Evolutionary conservation across 2,888 invertebrate genomes (phyloP).

Genomic region (Loripinus fragilis): DNA sequence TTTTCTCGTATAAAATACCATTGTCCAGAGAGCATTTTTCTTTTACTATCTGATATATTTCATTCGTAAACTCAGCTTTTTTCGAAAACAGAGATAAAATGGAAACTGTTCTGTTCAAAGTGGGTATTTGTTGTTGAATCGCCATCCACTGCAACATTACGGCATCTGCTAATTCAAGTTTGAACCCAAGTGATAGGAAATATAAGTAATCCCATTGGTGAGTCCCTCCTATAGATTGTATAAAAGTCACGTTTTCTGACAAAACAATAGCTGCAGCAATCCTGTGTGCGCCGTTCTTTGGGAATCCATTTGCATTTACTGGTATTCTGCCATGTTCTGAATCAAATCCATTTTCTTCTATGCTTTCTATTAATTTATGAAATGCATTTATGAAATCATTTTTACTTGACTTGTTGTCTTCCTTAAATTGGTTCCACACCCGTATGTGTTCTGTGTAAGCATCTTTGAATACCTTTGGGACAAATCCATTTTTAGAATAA

Average conservation of each 20-base stretch:
- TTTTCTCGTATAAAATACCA: constrained; percentile 4
- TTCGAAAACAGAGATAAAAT: constrained; percentile 14
- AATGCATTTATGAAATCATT: background rate
- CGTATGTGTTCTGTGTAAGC: constrained; percentile 10
- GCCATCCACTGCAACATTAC: background rate
- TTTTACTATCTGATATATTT: background rate
- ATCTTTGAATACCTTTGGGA: background rate
- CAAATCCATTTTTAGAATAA: background rate
- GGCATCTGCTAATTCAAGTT: background rate
- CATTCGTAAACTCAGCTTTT: background rate
- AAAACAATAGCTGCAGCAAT: background rate
- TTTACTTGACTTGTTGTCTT: background rate
- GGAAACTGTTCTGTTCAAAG: background rate
- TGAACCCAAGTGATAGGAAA: too few relatives aligned
- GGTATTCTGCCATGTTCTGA: background rate
- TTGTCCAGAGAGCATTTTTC: background rate
- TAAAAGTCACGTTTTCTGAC: background rate
- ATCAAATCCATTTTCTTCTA: background rate
- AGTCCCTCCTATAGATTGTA: too few relatives aligned
- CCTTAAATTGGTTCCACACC: background rate
- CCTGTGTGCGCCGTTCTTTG: constrained; percentile 12
- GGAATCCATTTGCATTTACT: background rate
- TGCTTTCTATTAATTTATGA: background rate
- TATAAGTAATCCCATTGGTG: too few relatives aligned
- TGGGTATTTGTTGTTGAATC: background rate